Base-by-base conservation (phyloP, 2,888 invertebrate genomes). In the Tenthredo distinguenda region DNA sequence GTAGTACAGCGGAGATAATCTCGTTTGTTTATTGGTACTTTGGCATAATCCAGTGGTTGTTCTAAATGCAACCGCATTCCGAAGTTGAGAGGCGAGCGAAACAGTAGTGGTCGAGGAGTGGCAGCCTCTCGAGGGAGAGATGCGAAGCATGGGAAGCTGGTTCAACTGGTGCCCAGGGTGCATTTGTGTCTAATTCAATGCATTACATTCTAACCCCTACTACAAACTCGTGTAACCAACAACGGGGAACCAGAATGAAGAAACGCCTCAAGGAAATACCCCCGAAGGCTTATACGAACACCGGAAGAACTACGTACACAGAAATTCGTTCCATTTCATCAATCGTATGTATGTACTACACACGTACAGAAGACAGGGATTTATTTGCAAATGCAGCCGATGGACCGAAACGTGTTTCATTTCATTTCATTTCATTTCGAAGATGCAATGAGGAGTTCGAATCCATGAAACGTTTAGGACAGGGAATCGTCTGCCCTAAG, bases 151-250 rank as follows among this genome's bases (percentile, higher is more conserved):
- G 90, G 91, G 89, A 90, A 91, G 90, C 91, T 88, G 88, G 90
- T 89, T 90, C 92, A 91, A 92, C 91, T 91, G 92, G 92, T 88
- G 92, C 90, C 92, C 90, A 91, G 92, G 92, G 92, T 94, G 94
- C 94, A 94, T 94, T 94, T 94, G 94, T 94, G 94, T 94, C 94
- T 95, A 95, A 95, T 95, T 95, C 94, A 94, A 95, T 94, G 94
- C 95, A 94, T 94, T 94, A 94, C 93, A 83, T 83, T 71, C 83
- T 47, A 55, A 68, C 68, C 83, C 82, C 82, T 68, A 21, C 79
- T 58, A 58, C 76, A 47, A 58, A 34, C 58, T 37, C 79, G 37
- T 40, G 26, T 40, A 62, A 34, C 62, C 58, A 81, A 37, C 79
- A 34, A 37, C 79, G 79, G 58, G 79, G 34, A 58, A 58, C 58